Conservation (phyloP, 1,140 invertebrate genomes). For the Goniozus legneri region DNA sequence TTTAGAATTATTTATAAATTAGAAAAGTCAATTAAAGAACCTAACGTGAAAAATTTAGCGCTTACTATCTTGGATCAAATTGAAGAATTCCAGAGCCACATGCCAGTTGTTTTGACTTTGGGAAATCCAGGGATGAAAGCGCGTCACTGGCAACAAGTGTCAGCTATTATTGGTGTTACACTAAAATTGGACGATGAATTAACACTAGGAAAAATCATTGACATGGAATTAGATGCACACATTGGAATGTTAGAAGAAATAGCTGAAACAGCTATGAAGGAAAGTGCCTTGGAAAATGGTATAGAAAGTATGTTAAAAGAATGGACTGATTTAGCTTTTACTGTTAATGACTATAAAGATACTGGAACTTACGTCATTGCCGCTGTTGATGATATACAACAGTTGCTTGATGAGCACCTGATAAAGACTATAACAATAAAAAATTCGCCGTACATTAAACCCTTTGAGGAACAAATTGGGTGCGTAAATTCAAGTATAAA, state of each 20-base stretch:
- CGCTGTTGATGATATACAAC: conserved; percentile 89
- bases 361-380: conserved; percentile 87
- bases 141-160: conserved; percentile 92
- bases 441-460: conserved; percentile 93
- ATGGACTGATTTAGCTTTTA: conserved; percentile 83
- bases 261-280: conserved; percentile 91
- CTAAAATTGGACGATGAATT: conserved; percentile 81
- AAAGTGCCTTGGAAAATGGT: conserved; percentile 85
- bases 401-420: conserved; percentile 91
- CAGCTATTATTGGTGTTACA: conserved; percentile 86
- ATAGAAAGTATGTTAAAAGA: conserved; percentile 88
- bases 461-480: conserved; percentile 77
- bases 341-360: conserved; percentile 75
- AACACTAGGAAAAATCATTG: conserved; percentile 81
- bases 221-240: conserved; percentile 82
- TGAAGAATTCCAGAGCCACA: conserved; percentile 82
- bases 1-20: conserved; percentile 78
- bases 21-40: conserved; percentile 79
- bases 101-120: conserved; percentile 86
- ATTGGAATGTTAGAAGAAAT: conserved; percentile 86
- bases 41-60: conserved; percentile 63
- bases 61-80: conserved; percentile 69
- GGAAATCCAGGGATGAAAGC: conserved; percentile 91
- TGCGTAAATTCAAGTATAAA: no score
- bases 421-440: conserved; percentile 96